Base-by-base conservation (phyloP, 2,797 vertebrate species). In the Capromys pilorides region DNA sequence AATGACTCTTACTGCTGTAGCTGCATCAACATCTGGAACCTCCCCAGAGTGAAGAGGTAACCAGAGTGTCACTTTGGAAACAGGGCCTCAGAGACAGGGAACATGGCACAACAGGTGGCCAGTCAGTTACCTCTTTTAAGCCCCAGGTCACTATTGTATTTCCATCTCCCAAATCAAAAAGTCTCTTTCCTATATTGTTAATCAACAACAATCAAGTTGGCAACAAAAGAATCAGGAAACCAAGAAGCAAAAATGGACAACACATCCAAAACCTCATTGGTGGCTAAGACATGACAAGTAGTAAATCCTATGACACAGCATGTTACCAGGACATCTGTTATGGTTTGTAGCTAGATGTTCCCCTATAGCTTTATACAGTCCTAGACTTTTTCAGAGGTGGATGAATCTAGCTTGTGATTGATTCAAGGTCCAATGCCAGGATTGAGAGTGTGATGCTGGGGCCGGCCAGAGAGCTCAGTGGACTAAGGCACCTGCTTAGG, bases 151-250 rank as follows among this genome's bases (percentile, higher is more conserved):
- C 10, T 24, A 18, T n/a, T 31, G 24, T 7, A 19, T 80, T 86
- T 31, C 66, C 75, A 82, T 36, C 61, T 88, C 83, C 57, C 54
- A 73, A 66, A 3, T 31, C 39, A 64, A 26, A 71, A 41, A 36
- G 16, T 61, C 79, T 93, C 57, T 84, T 85, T 82, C 79, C 90
- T 61, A 21, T 59, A 73, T 88, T 69, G 93, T 24, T 91, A 92
- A 85, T 54, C 88, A 71, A 88, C 33, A 92, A 95, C 39, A 83
- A 82, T 84, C 64, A 82, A 86, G 61, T 41, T 82, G 49, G 73
- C 41, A 91, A 79, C 24, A 89, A 49, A 28, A 94, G 22, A 62
- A 73, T 83, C 21, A 85, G 59, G 54, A 81, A 81, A 86, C 14
- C 33, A 88, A 93, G 77, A 54, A 77, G 66, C 75, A 83, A 57